Percentiles rank a stretch among this genome's conserved stretches.
These are phyloP conservation scores for Triplophysa dalaica DNA, from an alignment of 2,113 vertebrate species.

Conservation along the genomic window DNA sequence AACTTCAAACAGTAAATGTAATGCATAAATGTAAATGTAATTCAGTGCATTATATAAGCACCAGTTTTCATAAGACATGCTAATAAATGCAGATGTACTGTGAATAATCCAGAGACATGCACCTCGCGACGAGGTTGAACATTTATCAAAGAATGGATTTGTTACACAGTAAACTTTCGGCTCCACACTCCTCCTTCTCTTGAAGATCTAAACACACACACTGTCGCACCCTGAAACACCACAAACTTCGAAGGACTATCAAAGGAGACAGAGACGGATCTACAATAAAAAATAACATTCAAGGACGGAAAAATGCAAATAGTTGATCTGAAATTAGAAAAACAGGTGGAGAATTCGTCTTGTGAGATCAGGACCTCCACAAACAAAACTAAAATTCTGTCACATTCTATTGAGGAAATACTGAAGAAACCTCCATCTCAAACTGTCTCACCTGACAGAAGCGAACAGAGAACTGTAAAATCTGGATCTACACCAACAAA, in stretches of 20 bases:
- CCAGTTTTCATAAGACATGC: no score
- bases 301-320: conserved; percentile 23
- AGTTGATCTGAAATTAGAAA: conserved; percentile 5
- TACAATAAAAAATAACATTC: not conserved
- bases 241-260: not conserved
- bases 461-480: not conserved
- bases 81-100: not conserved
- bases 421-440: conserved; percentile 44
- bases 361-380: not conserved
- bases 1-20: no score
- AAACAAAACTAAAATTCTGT: conserved; percentile 14
- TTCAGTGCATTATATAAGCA: no score
- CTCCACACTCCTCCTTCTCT: conserved; percentile 35
- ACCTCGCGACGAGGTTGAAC: not conserved
- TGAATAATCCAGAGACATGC: no score
- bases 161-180: conserved; percentile 50
- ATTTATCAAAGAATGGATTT: conserved; percentile 38
- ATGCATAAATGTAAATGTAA: no score
- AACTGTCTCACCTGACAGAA: not conserved
- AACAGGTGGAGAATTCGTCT: not conserved
- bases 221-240: conserved; percentile 1
- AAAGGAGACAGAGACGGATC: not conserved
- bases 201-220: conserved; percentile 18
- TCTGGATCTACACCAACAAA: not conserved
- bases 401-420: conserved; percentile 57